Conservation (phyloP, 2,113 vertebrate genomes). For the Terrapene triunguis region DNA sequence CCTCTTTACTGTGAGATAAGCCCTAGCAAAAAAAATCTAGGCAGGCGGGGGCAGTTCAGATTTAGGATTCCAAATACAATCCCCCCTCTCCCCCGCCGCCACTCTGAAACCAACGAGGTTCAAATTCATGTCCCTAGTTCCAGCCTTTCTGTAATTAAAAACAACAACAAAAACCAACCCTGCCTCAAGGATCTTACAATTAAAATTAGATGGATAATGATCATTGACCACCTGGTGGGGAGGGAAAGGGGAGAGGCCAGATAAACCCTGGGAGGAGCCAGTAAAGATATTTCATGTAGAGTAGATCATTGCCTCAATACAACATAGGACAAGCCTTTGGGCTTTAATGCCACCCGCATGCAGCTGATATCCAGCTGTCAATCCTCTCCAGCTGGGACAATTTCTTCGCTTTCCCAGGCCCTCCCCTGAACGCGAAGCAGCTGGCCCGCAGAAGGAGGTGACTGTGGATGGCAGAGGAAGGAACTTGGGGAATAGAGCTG, state of each 20-base stretch:
- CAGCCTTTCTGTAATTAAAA: background rate
- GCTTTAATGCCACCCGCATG: background rate
- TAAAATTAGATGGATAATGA: background rate
- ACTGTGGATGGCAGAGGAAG: background rate
- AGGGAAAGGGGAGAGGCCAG: background rate
- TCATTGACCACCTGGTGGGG: background rate
- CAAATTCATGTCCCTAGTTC: background rate
- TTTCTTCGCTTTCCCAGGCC: background rate
- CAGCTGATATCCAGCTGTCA: background rate
- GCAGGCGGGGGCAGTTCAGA: background rate
- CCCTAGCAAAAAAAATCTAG: background rate
- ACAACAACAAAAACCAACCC: background rate
- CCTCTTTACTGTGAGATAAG: background rate
- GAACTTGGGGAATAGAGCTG: background rate
- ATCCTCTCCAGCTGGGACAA: background rate
- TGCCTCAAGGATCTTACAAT: background rate
- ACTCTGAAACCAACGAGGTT: background rate
- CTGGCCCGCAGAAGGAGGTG: background rate
- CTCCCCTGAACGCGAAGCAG: background rate
- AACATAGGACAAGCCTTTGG: background rate
- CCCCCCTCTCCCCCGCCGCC: accelerated
- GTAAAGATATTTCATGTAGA: background rate
- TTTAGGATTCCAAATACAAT: background rate
- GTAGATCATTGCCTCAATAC: background rate
- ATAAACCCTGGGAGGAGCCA: background rate